phyloP scores from a whole-genome alignment of 2,113 vertebrate genomes.

The Rhea americana region DNA sequence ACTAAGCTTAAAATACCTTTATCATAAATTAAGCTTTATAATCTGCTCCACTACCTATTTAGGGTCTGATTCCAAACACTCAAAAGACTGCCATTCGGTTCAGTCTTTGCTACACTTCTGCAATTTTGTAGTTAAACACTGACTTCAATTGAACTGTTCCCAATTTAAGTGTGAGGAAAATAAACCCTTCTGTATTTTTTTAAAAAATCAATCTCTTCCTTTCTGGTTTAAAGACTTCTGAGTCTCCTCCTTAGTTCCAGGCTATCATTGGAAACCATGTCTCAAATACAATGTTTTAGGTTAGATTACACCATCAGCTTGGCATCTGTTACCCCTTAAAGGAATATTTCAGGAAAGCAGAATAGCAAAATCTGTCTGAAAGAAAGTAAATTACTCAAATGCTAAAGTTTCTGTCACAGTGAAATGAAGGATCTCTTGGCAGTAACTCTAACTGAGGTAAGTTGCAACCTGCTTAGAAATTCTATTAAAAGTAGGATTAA shows the following conservation, averaged over 20 bases:
- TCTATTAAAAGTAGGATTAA: not conserved
- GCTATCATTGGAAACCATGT: not conserved
- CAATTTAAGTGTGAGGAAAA: not conserved
- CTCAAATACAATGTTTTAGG: not conserved
- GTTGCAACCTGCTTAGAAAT: not conserved
- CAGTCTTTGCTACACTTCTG: not conserved
- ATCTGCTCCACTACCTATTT: not conserved
- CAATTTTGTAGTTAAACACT: not conserved
- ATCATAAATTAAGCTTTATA: not conserved
- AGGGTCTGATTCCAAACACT: not conserved
- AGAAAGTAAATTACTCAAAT: constrained; percentile 13
- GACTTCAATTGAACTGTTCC: not conserved
- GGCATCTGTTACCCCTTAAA: not conserved
- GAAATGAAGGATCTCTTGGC: not conserved
- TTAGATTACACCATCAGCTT: not conserved
- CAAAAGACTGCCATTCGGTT: not conserved
- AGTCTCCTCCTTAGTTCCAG: not conserved
- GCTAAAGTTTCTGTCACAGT: not conserved
- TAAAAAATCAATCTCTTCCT: not conserved
- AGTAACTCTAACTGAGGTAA: not conserved
- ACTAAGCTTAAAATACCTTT: not conserved
- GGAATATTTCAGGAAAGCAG: not conserved
- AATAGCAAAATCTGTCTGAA: not conserved
- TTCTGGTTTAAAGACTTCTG: not conserved
- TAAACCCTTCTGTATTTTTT: not conserved